Evolutionary conservation across 2,797 vertebrate species (phyloP).

Genomic region (Anolis apletophallus): DNA sequence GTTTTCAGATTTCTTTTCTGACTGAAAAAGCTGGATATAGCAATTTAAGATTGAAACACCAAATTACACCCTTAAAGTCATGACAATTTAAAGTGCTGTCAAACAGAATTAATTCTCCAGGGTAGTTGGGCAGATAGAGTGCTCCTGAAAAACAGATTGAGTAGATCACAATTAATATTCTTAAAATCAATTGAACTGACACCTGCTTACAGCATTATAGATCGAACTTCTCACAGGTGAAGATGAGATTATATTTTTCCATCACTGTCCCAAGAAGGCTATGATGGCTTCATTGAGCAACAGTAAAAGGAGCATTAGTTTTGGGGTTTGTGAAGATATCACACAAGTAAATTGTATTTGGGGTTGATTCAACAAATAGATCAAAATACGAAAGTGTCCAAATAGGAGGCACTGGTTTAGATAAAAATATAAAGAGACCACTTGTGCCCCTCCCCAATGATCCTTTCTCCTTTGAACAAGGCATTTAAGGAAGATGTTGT

Average conservation of each 20-base stretch:
- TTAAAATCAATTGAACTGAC: neutral
- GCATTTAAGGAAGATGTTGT: neutral
- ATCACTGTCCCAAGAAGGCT: neutral
- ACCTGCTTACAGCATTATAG: neutral
- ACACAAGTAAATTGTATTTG: neutral
- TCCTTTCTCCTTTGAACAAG: constrained; percentile 16
- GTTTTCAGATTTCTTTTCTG: too few species aligned
- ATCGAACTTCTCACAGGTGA: neutral
- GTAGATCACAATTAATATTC: too few species aligned
- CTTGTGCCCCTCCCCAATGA: neutral
- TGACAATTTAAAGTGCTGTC: too few species aligned
- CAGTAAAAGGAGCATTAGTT: neutral
- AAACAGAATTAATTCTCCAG: too few species aligned
- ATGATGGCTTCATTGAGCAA: neutral
- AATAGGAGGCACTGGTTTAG: neutral
- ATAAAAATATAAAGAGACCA: neutral
- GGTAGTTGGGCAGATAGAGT: too few species aligned
- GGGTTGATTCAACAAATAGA: neutral
- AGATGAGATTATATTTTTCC: neutral
- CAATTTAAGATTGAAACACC: too few species aligned
- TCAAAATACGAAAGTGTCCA: neutral
- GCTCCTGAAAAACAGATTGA: neutral
- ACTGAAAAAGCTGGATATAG: too few species aligned
- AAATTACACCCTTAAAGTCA: too few species aligned
- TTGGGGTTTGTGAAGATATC: neutral